Evolutionary conservation across 2,888 invertebrate genomes (phyloP), one percentile per base, ranked within the genome.

Genomic region (Megamerina dolium): DNA sequence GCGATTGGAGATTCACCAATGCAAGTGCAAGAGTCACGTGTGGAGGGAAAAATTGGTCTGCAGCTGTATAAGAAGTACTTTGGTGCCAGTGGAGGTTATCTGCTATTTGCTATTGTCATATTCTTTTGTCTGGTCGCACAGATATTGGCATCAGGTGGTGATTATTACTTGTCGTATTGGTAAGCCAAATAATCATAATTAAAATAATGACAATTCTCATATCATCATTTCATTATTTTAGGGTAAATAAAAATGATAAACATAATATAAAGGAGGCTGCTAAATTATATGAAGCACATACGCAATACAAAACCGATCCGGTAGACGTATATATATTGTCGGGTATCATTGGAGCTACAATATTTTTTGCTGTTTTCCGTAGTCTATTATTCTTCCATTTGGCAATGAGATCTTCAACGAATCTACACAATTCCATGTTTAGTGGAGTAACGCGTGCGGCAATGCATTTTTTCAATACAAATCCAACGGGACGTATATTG

Each of bases 401-500:
- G 72, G 77, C 72, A 60, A 84, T 88, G 78, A 77, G 76, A 29
- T 85, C 90, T 2, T 89, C 92, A 0, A 80, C 78, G 2, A 77
- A 73, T 5, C 74, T 94, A 0, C 94, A 94, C 73, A 83, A 87
- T 66, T 74, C 69, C 9, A 92, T 94, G 91, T 92, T 92, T 69
- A 68, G 75, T 13, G 76, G 83, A 18, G 80, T 94, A 14, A 84
- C 88, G 3, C 76, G 83, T 27, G 85, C 89, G 1, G 81, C 86
- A 0, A 87, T 91, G 80, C 74, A 81, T 29, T 94, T 94, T 74
- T 94, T 93, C 73, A 89, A 91, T 63, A 80, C 80, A 2, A 93
- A 92, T 69, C 86, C 90, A 0, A 83, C 85, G 0, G 87, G 87
- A 1, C 74, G 86, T 27, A 85, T 93, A 55, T 74, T 93, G 35